Evolutionary conservation across 2,888 invertebrate species (phyloP).

Genomic region (Oligia fasciuncula): DNA sequence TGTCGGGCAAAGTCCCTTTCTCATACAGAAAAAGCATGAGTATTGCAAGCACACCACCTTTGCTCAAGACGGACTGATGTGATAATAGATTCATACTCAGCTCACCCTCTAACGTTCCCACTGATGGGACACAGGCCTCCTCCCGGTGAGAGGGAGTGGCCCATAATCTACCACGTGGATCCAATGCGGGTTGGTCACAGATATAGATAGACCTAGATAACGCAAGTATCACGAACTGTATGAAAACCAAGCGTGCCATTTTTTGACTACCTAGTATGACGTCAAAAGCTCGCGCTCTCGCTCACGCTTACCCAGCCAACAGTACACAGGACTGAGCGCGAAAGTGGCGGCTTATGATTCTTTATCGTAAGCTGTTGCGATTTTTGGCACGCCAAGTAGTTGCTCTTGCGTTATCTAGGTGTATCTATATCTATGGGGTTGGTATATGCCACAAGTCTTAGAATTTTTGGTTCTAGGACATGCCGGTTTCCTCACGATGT

Average conservation of each 20-base stretch:
- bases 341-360: too few species aligned
- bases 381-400: too few species aligned
- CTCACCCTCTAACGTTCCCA: background rate
- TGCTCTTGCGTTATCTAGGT: too few species aligned
- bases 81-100: background rate
- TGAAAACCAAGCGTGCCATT: too few species aligned
- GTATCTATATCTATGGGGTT: too few species aligned
- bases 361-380: too few species aligned
- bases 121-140: background rate
- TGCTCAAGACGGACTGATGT: background rate
- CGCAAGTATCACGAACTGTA: too few species aligned
- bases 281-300: too few species aligned
- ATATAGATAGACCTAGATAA: too few species aligned
- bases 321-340: too few species aligned
- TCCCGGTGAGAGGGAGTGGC: background rate
- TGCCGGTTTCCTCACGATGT: background rate
- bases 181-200: background rate
- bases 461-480: background rate
- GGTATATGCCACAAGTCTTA: background rate
- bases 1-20: background rate
- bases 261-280: too few species aligned
- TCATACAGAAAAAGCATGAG: background rate
- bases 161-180: background rate
- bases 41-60: background rate
- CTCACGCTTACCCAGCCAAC: too few species aligned